phyloP scores from a whole-genome alignment of 23 tunicate genomes.

The Ciona savignyi region DNA sequence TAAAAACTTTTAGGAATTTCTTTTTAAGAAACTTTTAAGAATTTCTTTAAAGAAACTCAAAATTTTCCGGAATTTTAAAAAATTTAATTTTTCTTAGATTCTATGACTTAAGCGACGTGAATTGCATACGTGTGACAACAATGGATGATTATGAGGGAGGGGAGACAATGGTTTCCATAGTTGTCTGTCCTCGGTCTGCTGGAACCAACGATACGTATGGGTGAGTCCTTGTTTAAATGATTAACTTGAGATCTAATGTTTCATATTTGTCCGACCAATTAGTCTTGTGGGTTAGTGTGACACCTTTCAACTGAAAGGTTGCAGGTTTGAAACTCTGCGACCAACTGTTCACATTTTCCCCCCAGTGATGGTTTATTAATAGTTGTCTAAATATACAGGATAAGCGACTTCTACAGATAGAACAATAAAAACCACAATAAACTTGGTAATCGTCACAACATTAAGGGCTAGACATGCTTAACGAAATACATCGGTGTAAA shows the following conservation, averaged over 20 bases:
- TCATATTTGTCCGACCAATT: neutral
- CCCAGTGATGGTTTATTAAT: no score
- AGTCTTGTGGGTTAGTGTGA: no score
- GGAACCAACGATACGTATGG: neutral
- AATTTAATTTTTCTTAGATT: conserved; percentile 15
- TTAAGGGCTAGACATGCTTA: no score
- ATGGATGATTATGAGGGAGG: conserved; percentile 7
- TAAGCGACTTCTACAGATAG: no score
- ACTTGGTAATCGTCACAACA: no score
- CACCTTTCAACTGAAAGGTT: no score
- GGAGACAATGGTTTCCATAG: conserved; percentile 8
- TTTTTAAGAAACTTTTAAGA: neutral
- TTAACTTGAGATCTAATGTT: no score
- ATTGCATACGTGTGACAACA: conserved; percentile 25
- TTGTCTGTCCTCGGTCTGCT: conserved; percentile 9
- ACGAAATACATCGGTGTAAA: no score
- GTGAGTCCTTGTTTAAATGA: neutral
- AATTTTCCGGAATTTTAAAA: neutral
- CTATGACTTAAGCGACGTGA: conserved; percentile 43
- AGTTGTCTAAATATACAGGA: no score
- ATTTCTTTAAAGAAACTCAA: neutral
- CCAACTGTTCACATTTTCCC: no score
- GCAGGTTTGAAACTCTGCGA: no score
- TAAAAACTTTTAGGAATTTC: neutral
- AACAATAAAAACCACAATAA: no score